Base-by-base conservation (phyloP, 35 echinoderm and acorn worm genomes). In the Chiridota heheva region DNA sequence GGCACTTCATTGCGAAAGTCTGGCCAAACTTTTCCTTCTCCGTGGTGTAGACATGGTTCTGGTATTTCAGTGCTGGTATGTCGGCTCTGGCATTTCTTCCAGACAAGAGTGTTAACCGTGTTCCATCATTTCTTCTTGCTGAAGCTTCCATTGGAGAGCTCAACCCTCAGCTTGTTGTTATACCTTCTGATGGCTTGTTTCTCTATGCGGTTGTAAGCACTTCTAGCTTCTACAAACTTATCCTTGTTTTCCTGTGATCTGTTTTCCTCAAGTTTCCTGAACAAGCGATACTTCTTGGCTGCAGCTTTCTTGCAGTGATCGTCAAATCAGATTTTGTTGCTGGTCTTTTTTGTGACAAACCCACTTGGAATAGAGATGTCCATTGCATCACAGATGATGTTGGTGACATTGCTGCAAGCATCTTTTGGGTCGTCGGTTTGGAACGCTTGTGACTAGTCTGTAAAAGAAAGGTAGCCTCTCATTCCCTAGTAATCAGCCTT, bases 261-360 rank as follows among this genome's bases (percentile, higher is more conserved):
- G 42, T 81, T 60, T 35, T 40, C 44, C 63, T 72, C 28, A 5
- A 72, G 22, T 39, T 81, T 67, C 61, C 55, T 46, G 70, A 80
- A 81, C 7, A 80, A 22, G 35, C 48, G 85, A n/a, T 51, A 34
- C 64, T 88, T 81, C 41, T 70, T 84, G 17, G 20, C 34, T 44
- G 60, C 85, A 44, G 63, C 74, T 87, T 38, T 37, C 37, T 25
- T 69, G 48, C 86, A 89, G 57, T 73, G 32, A 24, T 89, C 78
- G 33, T 89, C 56, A 82, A 82, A 89, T 67, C 78, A 82, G 1
- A 29, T 57, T 39, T 89, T 82, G 47, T 89, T 69, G 38, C 86
- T 69, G 62, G 51, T 72, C 77, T 82, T 82, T 43, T 63, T 89
- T 0, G 40, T 18, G 1, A 87, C 74, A 38, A 56, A 42, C 36